phyloP scores from a whole-genome alignment of 2,797 vertebrate species.

The Neostethus bicornis region DNA sequence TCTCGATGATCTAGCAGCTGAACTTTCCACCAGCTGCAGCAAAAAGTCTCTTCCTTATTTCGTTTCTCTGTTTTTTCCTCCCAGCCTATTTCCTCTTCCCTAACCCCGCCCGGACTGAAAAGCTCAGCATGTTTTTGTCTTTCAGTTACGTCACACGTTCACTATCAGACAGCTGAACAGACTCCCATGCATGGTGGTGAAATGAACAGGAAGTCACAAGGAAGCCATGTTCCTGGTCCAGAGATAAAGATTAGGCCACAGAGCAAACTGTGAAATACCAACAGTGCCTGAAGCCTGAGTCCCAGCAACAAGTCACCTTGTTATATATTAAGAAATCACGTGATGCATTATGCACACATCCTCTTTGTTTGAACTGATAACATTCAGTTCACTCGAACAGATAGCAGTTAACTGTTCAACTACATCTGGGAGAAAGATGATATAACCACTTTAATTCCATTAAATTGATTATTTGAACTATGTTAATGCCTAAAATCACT shows the following conservation, averaged over 20 bases:
- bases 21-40: slow-evolving; percentile 58
- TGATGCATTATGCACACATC: background rate
- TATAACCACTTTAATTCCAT: background rate
- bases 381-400: slow-evolving; percentile 4
- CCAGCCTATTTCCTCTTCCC: slow-evolving; percentile 32
- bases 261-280: background rate
- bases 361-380: slow-evolving; percentile 17
- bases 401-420: background rate
- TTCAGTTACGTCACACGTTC: slow-evolving; percentile 20
- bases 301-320: slow-evolving; percentile 1
- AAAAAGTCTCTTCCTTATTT: slow-evolving; percentile 59
- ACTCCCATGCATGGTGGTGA: background rate
- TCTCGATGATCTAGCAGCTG: slow-evolving; percentile 32
- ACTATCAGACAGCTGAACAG: background rate
- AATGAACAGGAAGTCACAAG: background rate
- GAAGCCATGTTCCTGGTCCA: background rate
- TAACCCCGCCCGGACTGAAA: background rate
- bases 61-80: slow-evolving; percentile 56
- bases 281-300: background rate
- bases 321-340: slow-evolving; percentile 4
- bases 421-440: background rate
- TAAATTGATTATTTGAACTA: background rate
- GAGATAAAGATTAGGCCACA: background rate
- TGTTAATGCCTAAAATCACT: slow-evolving; percentile 3
- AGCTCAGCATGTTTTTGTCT: slow-evolving; percentile 36